Percentiles rank a stretch among this genome's conserved stretches.
Evolutionary conservation across 2,797 vertebrate species (phyloP).

Genomic region (Acipenser transmontanus): DNA sequence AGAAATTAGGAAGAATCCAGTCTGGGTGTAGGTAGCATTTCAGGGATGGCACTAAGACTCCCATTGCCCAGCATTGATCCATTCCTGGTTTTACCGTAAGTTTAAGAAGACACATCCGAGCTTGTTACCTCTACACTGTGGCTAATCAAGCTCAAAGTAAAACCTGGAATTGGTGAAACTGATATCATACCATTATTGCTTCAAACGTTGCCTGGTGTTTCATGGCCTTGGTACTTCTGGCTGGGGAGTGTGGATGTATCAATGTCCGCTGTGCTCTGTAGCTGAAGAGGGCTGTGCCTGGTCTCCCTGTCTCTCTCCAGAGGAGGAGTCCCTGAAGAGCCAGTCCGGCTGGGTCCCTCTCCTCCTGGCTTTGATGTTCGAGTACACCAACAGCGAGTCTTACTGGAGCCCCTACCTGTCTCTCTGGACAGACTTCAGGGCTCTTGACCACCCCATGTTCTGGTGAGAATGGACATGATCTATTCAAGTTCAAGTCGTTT

Average conservation of each 20-base stretch:
- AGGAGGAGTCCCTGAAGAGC: conserved; percentile 64
- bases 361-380: conserved; percentile 76
- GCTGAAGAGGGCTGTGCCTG: too few species aligned
- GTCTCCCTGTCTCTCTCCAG: conserved; percentile 41
- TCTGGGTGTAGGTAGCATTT: too few species aligned
- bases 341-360: conserved; percentile 87
- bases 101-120: too few species aligned
- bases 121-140: too few species aligned
- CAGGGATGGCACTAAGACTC: too few species aligned
- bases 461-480: conserved; percentile 61
- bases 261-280: background rate
- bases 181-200: too few species aligned
- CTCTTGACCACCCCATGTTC: conserved; percentile 89
- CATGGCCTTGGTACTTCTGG: background rate
- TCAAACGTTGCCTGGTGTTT: background rate
- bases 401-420: conserved; percentile 80
- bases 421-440: conserved; percentile 78
- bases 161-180: too few species aligned
- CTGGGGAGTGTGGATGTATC: too few species aligned
- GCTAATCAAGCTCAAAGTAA: too few species aligned
- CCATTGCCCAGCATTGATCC: too few species aligned
- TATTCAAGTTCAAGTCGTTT: background rate
- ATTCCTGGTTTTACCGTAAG: too few species aligned
- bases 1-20: too few species aligned
- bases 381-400: conserved; percentile 69